These are phyloP conservation scores for Blera fallax DNA, from an alignment of 2,888 invertebrate genomes.

Conservation along the genomic window DNA sequence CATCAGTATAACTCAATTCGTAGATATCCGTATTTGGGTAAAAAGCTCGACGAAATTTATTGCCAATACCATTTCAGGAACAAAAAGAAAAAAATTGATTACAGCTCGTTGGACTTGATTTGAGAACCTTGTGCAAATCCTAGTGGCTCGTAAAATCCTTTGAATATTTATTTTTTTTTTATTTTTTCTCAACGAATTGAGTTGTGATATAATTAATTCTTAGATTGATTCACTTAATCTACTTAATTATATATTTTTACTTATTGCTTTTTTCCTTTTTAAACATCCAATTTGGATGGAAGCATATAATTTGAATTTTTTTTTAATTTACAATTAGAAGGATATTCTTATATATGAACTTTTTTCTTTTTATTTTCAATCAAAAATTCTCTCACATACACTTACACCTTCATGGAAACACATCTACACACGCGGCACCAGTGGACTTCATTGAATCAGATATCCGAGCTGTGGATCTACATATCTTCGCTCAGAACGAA, in stretches of 20 bases:
- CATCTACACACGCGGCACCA: slow-evolving; percentile 2
- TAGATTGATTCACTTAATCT: neutral
- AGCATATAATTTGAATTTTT: neutral
- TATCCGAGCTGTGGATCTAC: slow-evolving; percentile 46
- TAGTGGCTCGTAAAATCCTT: slow-evolving; percentile 16
- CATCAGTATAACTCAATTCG: slow-evolving; percentile 28
- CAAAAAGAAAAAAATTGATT: neutral
- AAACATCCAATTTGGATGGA: neutral
- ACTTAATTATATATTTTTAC: neutral
- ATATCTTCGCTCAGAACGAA: slow-evolving; percentile 39
- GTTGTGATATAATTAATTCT: neutral
- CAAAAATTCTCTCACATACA: slow-evolving; percentile 17
- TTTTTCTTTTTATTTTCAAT: slow-evolving; percentile 25
- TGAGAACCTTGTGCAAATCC: neutral
- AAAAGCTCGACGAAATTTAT: slow-evolving; percentile 34
- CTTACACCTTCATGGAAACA: neutral
- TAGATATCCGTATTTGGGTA: slow-evolving; percentile 57
- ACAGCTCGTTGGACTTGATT: neutral
- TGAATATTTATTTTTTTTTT: neutral
- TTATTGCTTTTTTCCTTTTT: neutral
- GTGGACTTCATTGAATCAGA: slow-evolving; percentile 35
- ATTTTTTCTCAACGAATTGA: neutral
- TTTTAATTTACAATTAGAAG: neutral
- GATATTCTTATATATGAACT: neutral
- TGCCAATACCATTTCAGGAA: slow-evolving; percentile 15